Evolutionary conservation across 2,113 vertebrate genomes (phyloP).

Genomic region (Sminthopsis crassicaudata): DNA sequence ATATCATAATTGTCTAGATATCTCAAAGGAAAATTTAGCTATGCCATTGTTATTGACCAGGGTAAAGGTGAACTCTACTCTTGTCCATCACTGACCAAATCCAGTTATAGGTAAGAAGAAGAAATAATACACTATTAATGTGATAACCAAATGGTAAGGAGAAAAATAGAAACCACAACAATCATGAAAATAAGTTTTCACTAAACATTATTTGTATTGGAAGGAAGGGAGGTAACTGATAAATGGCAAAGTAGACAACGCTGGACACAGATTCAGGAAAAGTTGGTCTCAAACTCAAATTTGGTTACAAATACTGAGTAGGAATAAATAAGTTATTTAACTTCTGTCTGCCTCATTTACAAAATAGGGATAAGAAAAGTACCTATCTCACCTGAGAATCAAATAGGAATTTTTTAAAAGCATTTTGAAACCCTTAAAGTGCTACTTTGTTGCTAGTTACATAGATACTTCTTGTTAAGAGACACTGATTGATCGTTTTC

Average conservation of each 20-base stretch:
- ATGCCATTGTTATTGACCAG: conserved; percentile 81
- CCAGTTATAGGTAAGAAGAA: conserved; percentile 67
- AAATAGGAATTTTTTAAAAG: background rate
- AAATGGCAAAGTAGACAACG: background rate
- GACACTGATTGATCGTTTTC: background rate
- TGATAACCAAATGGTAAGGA: conserved; percentile 26
- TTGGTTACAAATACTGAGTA: background rate
- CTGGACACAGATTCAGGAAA: background rate
- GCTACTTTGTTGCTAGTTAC: background rate
- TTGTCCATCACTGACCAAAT: conserved; percentile 65
- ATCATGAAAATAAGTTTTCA: conserved; percentile 8
- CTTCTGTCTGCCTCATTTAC: background rate
- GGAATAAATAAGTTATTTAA: background rate
- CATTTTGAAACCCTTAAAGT: background rate
- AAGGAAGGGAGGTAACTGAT: background rate
- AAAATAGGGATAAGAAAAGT: background rate
- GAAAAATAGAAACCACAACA: conserved; percentile 22
- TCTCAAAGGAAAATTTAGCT: conserved; percentile 80
- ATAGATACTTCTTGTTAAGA: background rate
- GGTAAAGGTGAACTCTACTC: conserved; percentile 76
- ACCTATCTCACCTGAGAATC: background rate
- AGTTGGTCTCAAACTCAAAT: background rate
- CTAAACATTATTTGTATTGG: conserved; percentile 16
- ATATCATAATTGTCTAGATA: conserved; percentile 79
- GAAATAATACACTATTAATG: conserved; percentile 20